Percentiles rank a stretch among this genome's conserved stretches.
Conservation (phyloP, 2,797 vertebrate species). For the Stomatorhinus walkeri region DNA sequence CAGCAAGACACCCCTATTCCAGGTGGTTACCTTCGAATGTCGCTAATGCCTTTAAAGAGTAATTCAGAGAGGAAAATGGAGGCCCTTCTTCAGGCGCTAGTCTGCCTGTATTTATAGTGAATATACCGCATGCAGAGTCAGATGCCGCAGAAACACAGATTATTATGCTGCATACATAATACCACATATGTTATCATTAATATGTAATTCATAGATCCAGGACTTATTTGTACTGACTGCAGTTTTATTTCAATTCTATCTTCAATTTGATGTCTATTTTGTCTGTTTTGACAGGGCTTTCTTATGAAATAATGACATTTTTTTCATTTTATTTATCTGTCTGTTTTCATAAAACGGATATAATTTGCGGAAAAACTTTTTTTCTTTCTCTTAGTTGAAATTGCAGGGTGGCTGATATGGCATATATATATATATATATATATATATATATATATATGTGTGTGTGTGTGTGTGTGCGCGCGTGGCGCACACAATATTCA, state of each 20-base stretch:
- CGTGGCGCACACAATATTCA: background rate
- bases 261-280: background rate
- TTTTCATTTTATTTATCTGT: background rate
- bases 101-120: background rate
- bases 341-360: background rate
- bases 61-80: background rate
- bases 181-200: background rate
- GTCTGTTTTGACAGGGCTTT: conserved; percentile 14
- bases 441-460: too few relatives aligned
- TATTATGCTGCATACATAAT: background rate
- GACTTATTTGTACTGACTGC: background rate
- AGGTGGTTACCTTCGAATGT: background rate
- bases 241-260: background rate
- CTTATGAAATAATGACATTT: background rate
- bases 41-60: background rate
- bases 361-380: background rate
- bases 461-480: too few relatives aligned
- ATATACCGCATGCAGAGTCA: background rate
- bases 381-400: too few relatives aligned
- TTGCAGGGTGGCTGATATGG: background rate
- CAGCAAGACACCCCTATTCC: background rate
- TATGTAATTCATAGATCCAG: background rate
- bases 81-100: background rate
- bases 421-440: too few relatives aligned
- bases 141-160: background rate